phyloP scores from a whole-genome alignment of 2,797 vertebrate genomes.

The Alcedo quadribrachys region DNA sequence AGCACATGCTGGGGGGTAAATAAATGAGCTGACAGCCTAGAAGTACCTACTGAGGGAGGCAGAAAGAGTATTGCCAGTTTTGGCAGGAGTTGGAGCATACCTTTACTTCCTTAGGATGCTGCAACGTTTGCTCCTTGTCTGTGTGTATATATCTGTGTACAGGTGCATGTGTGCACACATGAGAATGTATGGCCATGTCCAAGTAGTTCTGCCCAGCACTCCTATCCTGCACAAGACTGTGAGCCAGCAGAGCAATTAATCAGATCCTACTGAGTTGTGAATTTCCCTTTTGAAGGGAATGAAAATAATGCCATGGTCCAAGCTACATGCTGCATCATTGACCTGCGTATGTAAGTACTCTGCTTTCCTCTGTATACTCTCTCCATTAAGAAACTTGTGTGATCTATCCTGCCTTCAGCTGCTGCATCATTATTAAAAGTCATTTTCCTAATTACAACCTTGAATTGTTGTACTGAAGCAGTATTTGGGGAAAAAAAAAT shows the following conservation, averaged over 20 bases:
- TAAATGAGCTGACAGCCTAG: background rate
- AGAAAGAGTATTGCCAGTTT: background rate
- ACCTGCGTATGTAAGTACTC: background rate
- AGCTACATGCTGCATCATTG: background rate
- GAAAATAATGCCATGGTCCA: fast-evolving
- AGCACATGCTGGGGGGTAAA: background rate
- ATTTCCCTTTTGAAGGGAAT: background rate
- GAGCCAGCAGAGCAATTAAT: background rate
- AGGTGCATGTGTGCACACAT: fast-evolving
- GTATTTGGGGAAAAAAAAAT: background rate
- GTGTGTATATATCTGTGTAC: fast-evolving
- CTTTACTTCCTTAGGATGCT: background rate
- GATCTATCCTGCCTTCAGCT: background rate
- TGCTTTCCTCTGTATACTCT: background rate
- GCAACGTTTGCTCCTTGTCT: background rate
- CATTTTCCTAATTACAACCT: constrained; percentile 3
- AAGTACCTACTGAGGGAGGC: background rate
- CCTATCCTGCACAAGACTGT: too few relatives aligned
- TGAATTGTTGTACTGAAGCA: background rate
- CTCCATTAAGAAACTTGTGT: background rate
- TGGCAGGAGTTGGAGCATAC: background rate
- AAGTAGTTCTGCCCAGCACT: background rate
- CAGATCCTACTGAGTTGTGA: background rate
- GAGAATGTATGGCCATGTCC: fast-evolving
- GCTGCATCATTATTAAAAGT: background rate